Evolutionary conservation across 2,113 vertebrate genomes (phyloP), one percentile per base, ranked within the genome.

Genomic region (Pseudolaguvia tuberculata): DNA sequence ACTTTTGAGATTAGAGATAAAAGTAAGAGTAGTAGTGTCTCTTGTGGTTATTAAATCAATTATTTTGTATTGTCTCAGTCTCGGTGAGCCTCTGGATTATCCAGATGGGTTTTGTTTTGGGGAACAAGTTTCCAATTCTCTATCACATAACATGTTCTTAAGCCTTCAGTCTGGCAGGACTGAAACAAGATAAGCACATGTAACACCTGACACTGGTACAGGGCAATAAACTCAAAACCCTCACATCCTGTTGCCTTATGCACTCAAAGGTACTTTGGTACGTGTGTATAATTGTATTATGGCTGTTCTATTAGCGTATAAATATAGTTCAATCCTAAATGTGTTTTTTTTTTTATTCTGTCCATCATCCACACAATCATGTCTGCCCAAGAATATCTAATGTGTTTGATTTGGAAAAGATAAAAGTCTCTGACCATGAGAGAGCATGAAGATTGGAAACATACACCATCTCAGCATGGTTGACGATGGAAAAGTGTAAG

Each of bases 371-470:
- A 27, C 53, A 48, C n/a, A 20, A 65, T 10, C 55, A 13, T 48
- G 25, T 72, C 58, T 65, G 39, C 47, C 25, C 18, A 18, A 56
- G 70, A 71, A 50, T 45, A 63, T 35, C 47, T 45, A 15, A 48
- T 57, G 76, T 72, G 59, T 72, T 47, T 78, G 76, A 56, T 65
- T 71, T 72, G 68, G 68, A 65, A 72, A n/a, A 53, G 51, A 23
- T 61, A 68, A 35, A 21, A 27, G 50, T 55, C 31, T 66, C 70
- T 45, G 61, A 45, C 50, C 21, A 63, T 69, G 58, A 71, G 51
- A 66, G 45, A 5, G 67, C 51, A 66, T 5, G 35, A 47, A 72
- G 63, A 76, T 50, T 76, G 45, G 42, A 71, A 71, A 70, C 73
- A 59, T 66, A 77, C n/a, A n/a, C n/a, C n/a, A n/a, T n/a, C 72